Percentiles rank a stretch among this genome's conserved stretches.
phyloP scores from a whole-genome alignment of 2,797 vertebrate species.

The Bovichtus diacanthus region DNA sequence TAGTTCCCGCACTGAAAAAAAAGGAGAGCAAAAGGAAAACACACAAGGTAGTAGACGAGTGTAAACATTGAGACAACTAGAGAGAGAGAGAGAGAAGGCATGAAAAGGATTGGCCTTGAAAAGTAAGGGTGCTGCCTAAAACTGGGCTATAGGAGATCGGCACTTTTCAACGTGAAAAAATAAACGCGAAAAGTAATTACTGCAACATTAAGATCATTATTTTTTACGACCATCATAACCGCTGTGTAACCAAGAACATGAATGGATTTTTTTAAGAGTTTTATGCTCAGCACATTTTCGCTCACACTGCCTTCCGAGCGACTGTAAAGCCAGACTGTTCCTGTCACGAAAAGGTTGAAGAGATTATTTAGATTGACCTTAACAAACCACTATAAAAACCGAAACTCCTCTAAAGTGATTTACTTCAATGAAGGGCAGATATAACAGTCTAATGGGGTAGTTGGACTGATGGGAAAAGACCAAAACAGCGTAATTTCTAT shows the following conservation, averaged over 20 bases:
- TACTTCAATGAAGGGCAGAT: not conserved
- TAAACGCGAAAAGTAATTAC: slow-evolving; percentile 2
- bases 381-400: slow-evolving; percentile 6
- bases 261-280: slow-evolving; percentile 3
- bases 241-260: not conserved
- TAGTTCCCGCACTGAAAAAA: slow-evolving; percentile 8
- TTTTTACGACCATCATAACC: slow-evolving; percentile 9
- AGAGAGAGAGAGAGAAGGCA: no score
- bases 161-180: not conserved
- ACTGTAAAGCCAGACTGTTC: not conserved
- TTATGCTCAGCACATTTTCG: slow-evolving; percentile 10
- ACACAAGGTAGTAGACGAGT: not conserved
- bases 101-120: not conserved
- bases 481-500: not conserved
- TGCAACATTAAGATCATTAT: slow-evolving; percentile 9
- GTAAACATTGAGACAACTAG: not conserved
- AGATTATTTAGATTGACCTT: slow-evolving; percentile 17
- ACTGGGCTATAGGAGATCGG: not conserved
- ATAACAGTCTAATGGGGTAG: not conserved
- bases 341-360: slow-evolving; percentile 3
- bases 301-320: slow-evolving; percentile 1
- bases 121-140: not conserved
- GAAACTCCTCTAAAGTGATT: not conserved
- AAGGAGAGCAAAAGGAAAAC: not conserved
- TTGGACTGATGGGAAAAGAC: not conserved